Evolutionary conservation across 2,113 vertebrate species (phyloP), one percentile per base, ranked within the genome.

Genomic region (Telmatochromis sp.): DNA sequence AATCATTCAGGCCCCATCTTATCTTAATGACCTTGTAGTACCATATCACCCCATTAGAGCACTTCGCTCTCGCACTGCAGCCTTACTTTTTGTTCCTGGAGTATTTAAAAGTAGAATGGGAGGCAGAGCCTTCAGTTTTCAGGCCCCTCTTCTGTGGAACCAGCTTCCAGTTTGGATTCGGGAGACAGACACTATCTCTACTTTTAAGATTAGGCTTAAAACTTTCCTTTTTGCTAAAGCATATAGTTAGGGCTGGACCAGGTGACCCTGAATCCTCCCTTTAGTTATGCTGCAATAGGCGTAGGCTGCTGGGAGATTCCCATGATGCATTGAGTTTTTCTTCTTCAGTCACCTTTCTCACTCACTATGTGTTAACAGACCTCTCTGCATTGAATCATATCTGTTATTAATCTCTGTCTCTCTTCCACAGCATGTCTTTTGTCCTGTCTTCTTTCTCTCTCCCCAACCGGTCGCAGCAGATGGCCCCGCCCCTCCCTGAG

Each of bases 71-170:
- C 14, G 3, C 7, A 0, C 26, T 31, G 26, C 57, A 60, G 26
- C 0, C 26, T 0, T 60, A 31, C 26, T 58, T 58, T 0, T 58
- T 28, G 26, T 58, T 58, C 55, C 55, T 9, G 0, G 26, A 31
- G 55, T 31, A 31, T 28, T 58, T 31, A 31, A 58, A 31, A 58
- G 55, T 15, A 28, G 13, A 31, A 58, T 58, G 55, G 54, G 21
- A 23, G 53, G 11, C 0, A 55, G 54, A 57, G 23, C 23, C 23
- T 26, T 57, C 12, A 14, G 54, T 13, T 57, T 57, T 57, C 54
- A 57, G 54, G 54, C 0, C 12, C 54, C 23, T 57, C 23, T 14
- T 57, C 11, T 8, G 7, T 57, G 54, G 54, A 57, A 57, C 54
- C 23, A 57, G 54, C 54, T 8, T 23, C 23, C 54, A 57, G 54